Conservation (phyloP, 2,113 vertebrate genomes). For the Origma solitaria region DNA sequence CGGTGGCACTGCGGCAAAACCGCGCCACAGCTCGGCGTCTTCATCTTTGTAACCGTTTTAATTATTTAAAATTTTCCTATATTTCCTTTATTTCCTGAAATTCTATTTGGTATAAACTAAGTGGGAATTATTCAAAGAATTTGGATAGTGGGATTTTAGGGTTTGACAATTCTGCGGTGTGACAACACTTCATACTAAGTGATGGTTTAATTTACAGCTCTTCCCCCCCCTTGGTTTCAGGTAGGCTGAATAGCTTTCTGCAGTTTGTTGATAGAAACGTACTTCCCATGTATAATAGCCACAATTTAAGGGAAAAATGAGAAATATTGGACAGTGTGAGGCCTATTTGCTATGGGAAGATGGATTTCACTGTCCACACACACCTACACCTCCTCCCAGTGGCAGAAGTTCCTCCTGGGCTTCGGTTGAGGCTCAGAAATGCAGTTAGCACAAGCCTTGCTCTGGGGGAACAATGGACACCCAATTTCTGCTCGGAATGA, state of each 20-base stretch:
- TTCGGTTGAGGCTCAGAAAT: not conserved
- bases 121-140: not conserved
- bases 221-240: not conserved
- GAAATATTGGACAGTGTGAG: not conserved
- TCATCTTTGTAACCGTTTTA: accelerated
- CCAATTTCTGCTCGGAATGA: not conserved
- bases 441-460: not conserved
- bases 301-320: not conserved
- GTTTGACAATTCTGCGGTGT: not conserved
- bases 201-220: not conserved
- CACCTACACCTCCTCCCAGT: accelerated
- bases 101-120: accelerated
- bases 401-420: not conserved
- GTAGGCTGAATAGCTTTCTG: not conserved
- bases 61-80: too few relatives aligned
- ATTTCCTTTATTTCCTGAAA: not conserved
- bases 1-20: accelerated
- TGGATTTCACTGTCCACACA: not conserved
- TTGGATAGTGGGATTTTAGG: not conserved
- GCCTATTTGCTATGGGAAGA: not conserved
- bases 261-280: accelerated
- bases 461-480: not conserved
- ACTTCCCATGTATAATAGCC: not conserved
- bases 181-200: not conserved
- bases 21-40: accelerated